These are phyloP conservation scores for Onychomys arenicola DNA, from an alignment of 2,797 vertebrate genomes.

Conservation along the genomic window DNA sequence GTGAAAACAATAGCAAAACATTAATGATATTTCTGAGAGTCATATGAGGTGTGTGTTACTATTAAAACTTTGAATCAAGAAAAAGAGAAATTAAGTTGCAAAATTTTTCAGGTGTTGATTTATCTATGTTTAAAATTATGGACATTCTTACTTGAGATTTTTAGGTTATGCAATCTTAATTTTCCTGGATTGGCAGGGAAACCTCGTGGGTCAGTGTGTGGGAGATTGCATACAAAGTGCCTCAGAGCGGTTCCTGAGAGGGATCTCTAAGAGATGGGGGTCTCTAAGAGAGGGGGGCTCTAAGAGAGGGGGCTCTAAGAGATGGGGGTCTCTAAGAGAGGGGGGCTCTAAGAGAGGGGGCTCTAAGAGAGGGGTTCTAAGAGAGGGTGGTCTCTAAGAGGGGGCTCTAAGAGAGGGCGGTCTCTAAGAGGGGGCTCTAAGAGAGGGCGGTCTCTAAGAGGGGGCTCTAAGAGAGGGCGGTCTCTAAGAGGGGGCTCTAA, in stretches of 20 bases:
- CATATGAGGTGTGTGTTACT: slow-evolving; percentile 9
- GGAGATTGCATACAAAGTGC: neutral
- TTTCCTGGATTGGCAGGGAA: neutral
- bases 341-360: too few species aligned
- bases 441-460: too few species aligned
- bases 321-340: too few species aligned
- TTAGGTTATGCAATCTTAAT: neutral
- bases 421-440: too few species aligned
- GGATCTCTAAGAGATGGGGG: too few species aligned
- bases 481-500: too few species aligned
- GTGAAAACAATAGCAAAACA: neutral
- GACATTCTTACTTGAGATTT: neutral
- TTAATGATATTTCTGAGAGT: neutral
- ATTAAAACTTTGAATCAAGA: neutral
- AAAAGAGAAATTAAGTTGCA: slow-evolving; percentile 42
- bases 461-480: too few species aligned
- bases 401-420: too few species aligned
- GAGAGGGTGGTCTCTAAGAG: neutral
- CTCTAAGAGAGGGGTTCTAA: too few species aligned
- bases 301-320: too few species aligned
- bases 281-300: too few species aligned
- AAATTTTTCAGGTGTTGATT: neutral
- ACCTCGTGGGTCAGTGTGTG: neutral
- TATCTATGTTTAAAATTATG: neutral
- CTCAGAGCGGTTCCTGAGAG: neutral